A percentile compares a stretch with the other conserved stretches of the same genome.
phyloP scores from a whole-genome alignment of 2,113 vertebrate genomes.

The Bombycilla garrulus region DNA sequence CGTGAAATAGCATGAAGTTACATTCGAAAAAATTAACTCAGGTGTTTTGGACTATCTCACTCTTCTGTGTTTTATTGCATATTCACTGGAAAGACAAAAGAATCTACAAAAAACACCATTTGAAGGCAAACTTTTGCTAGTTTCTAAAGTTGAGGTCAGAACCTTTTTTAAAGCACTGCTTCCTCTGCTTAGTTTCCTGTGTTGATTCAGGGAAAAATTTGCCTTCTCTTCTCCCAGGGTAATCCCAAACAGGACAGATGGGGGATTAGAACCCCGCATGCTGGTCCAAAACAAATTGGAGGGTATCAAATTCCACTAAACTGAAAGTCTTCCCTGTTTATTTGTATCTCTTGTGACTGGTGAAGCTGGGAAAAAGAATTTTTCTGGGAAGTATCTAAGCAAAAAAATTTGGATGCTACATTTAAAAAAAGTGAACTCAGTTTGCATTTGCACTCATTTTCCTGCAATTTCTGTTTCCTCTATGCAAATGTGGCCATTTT shows the following conservation, averaged over 20 bases:
- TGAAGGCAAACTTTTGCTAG: background rate
- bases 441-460: background rate
- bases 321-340: background rate
- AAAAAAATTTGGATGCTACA: background rate
- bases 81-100: background rate
- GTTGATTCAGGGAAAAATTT: background rate
- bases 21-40: background rate
- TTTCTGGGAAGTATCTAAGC: background rate
- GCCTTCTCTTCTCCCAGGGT: background rate
- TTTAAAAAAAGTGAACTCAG: background rate
- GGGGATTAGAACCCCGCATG: background rate
- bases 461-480: background rate
- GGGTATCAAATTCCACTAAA: background rate
- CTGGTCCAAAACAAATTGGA: background rate
- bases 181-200: background rate
- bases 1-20: background rate
- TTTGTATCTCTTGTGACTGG: background rate
- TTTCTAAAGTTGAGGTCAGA: background rate
- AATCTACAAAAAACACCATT: background rate
- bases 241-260: background rate
- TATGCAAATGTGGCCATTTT: background rate
- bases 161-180: background rate
- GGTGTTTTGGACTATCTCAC: background rate
- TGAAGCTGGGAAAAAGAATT: background rate
- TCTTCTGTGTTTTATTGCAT: background rate